Evolutionary conservation across 2,113 vertebrate genomes (phyloP).

Genomic region (Sebastes fasciatus): DNA sequence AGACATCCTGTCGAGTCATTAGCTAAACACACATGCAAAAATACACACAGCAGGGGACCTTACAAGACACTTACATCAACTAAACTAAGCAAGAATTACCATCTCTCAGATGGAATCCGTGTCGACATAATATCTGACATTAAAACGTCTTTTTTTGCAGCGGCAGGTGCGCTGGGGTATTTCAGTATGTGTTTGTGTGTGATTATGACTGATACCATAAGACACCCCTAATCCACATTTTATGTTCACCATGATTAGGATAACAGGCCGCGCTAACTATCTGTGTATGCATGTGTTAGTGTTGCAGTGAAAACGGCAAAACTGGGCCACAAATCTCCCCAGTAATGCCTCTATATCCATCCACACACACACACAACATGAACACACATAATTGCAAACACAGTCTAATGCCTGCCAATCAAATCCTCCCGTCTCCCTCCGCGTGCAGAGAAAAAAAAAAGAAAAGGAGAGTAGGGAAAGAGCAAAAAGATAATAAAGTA

Average conservation of each 20-base stretch:
- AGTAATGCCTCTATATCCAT: slow-evolving; percentile 30
- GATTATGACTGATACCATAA: slow-evolving; percentile 44
- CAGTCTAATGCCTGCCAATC: slow-evolving; percentile 41
- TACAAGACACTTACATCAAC: background rate
- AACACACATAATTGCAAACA: slow-evolving; percentile 34
- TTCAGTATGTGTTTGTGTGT: slow-evolving; percentile 25
- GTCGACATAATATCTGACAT: background rate
- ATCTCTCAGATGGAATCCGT: background rate
- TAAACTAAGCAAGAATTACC: background rate
- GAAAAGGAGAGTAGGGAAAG: background rate
- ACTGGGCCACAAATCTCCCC: slow-evolving; percentile 29
- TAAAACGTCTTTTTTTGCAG: slow-evolving; percentile 1
- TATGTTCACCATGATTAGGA: slow-evolving; percentile 46
- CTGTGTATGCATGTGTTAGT: background rate
- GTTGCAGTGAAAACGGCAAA: slow-evolving; percentile 21
- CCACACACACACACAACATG: slow-evolving; percentile 12
- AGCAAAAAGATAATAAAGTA: slow-evolving; percentile 2
- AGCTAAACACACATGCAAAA: background rate
- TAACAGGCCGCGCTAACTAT: slow-evolving; percentile 9
- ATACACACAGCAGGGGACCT: background rate
- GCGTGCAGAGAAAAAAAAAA: slow-evolving; percentile 6
- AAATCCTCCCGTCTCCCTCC: slow-evolving; percentile 19
- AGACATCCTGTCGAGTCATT: slow-evolving; percentile 1
- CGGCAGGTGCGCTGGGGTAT: slow-evolving; percentile 28
- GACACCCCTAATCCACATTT: slow-evolving; percentile 47